Conservation (phyloP, 2,113 vertebrate genomes). For the Larimichthys crocea region DNA sequence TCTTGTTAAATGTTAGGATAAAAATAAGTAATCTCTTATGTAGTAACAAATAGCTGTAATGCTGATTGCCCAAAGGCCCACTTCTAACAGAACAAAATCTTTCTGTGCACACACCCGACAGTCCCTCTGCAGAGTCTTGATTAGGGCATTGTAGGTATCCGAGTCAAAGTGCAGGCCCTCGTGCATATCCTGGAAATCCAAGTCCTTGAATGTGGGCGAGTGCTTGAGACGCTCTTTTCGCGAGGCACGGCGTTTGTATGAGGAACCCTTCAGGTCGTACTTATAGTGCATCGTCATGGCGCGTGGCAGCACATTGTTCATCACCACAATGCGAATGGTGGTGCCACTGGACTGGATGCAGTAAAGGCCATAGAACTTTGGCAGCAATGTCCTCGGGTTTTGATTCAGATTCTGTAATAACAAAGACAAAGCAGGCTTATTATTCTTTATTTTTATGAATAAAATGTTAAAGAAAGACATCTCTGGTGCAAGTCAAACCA, state of each 20-base stretch:
- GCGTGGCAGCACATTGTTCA: slow-evolving; percentile 96
- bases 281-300: slow-evolving; percentile 94
- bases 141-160: slow-evolving; percentile 92
- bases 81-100: neutral
- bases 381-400: slow-evolving; percentile 94
- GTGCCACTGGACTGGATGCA: slow-evolving; percentile 92
- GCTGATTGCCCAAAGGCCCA: neutral
- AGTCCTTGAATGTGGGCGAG: slow-evolving; percentile 93
- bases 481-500: no score
- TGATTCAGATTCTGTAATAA: slow-evolving; percentile 93
- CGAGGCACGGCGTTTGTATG: slow-evolving; percentile 92
- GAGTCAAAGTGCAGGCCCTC: slow-evolving; percentile 93
- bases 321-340: slow-evolving; percentile 93
- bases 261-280: slow-evolving; percentile 96
- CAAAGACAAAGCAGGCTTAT: neutral
- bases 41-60: neutral
- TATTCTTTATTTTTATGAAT: neutral
- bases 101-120: slow-evolving; percentile 87
- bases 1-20: neutral
- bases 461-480: neutral
- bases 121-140: slow-evolving; percentile 96
- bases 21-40: neutral
- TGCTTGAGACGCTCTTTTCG: slow-evolving; percentile 91
- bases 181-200: slow-evolving; percentile 96
- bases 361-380: slow-evolving; percentile 97